Percentiles rank a stretch among this genome's conserved stretches.
Evolutionary conservation across 2,797 vertebrate species (phyloP).

Genomic region (Poeciliopsis presidionis): DNA sequence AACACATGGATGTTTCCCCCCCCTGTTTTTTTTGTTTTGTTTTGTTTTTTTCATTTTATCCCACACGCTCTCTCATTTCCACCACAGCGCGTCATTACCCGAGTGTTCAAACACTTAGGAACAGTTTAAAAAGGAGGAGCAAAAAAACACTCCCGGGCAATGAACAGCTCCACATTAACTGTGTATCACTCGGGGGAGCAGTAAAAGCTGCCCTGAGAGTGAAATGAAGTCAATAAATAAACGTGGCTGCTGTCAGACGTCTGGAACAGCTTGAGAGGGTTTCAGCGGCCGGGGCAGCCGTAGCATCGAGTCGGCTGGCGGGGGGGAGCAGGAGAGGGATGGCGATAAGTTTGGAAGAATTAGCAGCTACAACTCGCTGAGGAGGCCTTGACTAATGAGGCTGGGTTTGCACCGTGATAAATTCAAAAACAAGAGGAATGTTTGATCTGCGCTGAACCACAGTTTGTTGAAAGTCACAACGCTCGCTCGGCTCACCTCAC

Average conservation of each 20-base stretch:
- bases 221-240: slow-evolving; percentile 83
- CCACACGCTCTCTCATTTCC: slow-evolving; percentile 80
- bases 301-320: slow-evolving; percentile 32
- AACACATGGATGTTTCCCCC: slow-evolving; percentile 63
- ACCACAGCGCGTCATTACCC: slow-evolving; percentile 78
- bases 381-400: slow-evolving; percentile 77
- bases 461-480: slow-evolving; percentile 64
- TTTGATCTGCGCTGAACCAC: slow-evolving; percentile 67
- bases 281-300: slow-evolving; percentile 59
- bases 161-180: slow-evolving; percentile 78
- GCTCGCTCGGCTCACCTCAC: slow-evolving; percentile 44
- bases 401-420: slow-evolving; percentile 52
- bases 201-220: slow-evolving; percentile 73
- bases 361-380: slow-evolving; percentile 75
- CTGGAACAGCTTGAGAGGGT: slow-evolving; percentile 79
- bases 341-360: slow-evolving; percentile 74
- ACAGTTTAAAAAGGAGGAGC: slow-evolving; percentile 59
- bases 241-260: slow-evolving; percentile 78
- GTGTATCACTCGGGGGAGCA: slow-evolving; percentile 74
- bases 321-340: no score
- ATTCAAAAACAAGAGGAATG: slow-evolving; percentile 58
- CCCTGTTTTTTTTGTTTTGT: slow-evolving; percentile 22
- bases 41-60: slow-evolving; percentile 28
- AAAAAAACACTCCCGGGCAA: slow-evolving; percentile 66
- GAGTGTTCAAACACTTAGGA: slow-evolving; percentile 83